These are phyloP conservation scores for Acronicta aceris DNA, from an alignment of 2,888 invertebrate species.

Conservation along the genomic window DNA sequence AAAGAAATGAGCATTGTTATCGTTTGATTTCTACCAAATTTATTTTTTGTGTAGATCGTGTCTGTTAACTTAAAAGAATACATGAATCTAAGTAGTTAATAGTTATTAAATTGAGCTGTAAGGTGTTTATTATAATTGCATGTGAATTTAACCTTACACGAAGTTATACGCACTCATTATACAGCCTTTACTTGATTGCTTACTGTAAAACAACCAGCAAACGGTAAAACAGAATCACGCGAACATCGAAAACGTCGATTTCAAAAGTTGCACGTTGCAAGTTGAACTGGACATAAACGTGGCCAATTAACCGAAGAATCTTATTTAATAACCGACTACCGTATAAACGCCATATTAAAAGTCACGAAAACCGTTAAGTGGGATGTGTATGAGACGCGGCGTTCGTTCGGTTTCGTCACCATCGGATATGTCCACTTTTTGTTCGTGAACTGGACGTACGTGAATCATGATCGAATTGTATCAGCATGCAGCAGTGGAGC, in stretches of 20 bases:
- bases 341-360: slow-evolving; percentile 83
- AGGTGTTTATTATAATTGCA: slow-evolving; percentile 47
- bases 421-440: slow-evolving; percentile 78
- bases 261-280: slow-evolving; percentile 67
- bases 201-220: slow-evolving; percentile 67
- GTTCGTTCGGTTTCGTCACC: slow-evolving; percentile 76
- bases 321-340: slow-evolving; percentile 84
- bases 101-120: slow-evolving; percentile 37
- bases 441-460: slow-evolving; percentile 68
- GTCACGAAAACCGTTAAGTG: slow-evolving; percentile 81
- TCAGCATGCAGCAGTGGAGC: slow-evolving; percentile 62
- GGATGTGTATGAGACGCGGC: slow-evolving; percentile 75
- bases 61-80: slow-evolving; percentile 8
- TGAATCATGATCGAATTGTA: slow-evolving; percentile 77
- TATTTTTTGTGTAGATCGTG: slow-evolving; percentile 4
- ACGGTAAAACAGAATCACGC: slow-evolving; percentile 69
- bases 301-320: slow-evolving; percentile 81
- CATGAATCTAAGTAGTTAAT: slow-evolving; percentile 17
- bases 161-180: slow-evolving; percentile 60
- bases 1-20: slow-evolving; percentile 12
- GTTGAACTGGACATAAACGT: slow-evolving; percentile 73
- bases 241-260: slow-evolving; percentile 72
- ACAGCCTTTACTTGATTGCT: slow-evolving; percentile 65
- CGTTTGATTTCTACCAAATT: slow-evolving; percentile 4
- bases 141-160: slow-evolving; percentile 47